A percentile compares a stretch with the other conserved stretches of the same genome.
These are phyloP conservation scores for Bergia sp. DNA, from an alignment of 92 coral and sea anemone species.

Conservation along the genomic window DNA sequence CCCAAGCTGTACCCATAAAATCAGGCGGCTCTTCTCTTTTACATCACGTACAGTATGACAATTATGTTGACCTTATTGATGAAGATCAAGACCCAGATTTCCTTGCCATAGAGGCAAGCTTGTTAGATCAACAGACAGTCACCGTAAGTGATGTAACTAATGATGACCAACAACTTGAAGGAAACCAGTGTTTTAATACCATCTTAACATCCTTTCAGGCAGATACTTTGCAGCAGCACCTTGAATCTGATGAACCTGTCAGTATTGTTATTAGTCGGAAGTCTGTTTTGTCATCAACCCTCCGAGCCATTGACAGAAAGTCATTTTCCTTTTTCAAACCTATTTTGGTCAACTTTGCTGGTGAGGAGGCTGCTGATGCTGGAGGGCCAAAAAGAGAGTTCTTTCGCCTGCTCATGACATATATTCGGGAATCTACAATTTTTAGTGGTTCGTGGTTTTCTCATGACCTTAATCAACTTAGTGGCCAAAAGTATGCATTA, in stretches of 20 bases:
- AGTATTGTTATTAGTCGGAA: conserved; percentile 57
- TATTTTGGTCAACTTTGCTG: conserved; percentile 50
- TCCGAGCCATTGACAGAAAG: conserved; percentile 59
- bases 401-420: conserved; percentile 64
- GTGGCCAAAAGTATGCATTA: conserved; percentile 44
- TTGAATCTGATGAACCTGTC: conserved; percentile 35
- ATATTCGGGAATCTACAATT: conserved; percentile 37
- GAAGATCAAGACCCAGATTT: conserved; percentile 32
- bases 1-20: no score
- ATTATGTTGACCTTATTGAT: conserved; percentile 18
- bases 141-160: no score
- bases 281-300: conserved; percentile 42
- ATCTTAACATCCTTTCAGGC: conserved; percentile 37
- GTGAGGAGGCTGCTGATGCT: conserved; percentile 70
- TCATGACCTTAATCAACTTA: conserved; percentile 58
- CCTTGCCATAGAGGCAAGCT: conserved; percentile 49
- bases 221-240: conserved; percentile 33
- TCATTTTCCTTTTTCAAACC: conserved; percentile 58
- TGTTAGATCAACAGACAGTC: conserved; percentile 15
- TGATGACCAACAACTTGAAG: no score
- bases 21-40: no score
- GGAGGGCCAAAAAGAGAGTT: conserved; percentile 70
- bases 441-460: conserved; percentile 17
- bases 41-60: not conserved
- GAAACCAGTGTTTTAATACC: not conserved